Conservation (phyloP, 1,140 invertebrate species). For the Acromyrmex heyeri region DNA sequence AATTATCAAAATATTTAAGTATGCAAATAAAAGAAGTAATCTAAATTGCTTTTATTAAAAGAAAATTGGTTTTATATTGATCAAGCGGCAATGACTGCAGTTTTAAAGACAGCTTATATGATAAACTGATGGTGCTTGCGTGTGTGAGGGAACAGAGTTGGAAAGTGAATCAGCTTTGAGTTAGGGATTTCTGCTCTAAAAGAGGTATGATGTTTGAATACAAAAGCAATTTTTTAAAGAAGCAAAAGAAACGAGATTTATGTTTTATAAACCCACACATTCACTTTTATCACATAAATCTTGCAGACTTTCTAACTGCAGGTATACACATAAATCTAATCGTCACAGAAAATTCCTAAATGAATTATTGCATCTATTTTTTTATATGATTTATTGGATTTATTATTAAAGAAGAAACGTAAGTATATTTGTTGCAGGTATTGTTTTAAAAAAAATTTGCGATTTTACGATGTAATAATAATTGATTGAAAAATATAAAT, state of each 20-base stretch:
- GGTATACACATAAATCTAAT: not conserved
- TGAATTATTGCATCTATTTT: not conserved
- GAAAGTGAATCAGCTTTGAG: slow-evolving; percentile 6
- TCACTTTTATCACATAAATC: not conserved
- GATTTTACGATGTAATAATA: not conserved
- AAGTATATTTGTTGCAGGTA: not conserved
- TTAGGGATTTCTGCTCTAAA: not conserved
- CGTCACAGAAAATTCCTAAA: not conserved
- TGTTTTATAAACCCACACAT: not conserved
- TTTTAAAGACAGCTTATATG: slow-evolving; percentile 5
- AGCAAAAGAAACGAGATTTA: not conserved
- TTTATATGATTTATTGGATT: not conserved
- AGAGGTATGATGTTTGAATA: slow-evolving; percentile 9
- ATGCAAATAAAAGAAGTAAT: not conserved
- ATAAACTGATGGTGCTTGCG: not conserved
- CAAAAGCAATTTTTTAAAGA: slow-evolving; percentile 3
- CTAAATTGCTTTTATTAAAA: not conserved
- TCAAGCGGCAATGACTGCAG: not conserved
- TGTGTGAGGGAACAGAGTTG: not conserved
- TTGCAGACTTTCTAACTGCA: not conserved
- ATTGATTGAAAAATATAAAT: not conserved
- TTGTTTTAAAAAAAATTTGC: not conserved
- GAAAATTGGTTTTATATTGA: slow-evolving; percentile 11
- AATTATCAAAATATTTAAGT: not conserved
- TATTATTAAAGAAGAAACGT: not conserved